phyloP scores from a whole-genome alignment of 2,797 vertebrate genomes.

The Sebastes variabilis region DNA sequence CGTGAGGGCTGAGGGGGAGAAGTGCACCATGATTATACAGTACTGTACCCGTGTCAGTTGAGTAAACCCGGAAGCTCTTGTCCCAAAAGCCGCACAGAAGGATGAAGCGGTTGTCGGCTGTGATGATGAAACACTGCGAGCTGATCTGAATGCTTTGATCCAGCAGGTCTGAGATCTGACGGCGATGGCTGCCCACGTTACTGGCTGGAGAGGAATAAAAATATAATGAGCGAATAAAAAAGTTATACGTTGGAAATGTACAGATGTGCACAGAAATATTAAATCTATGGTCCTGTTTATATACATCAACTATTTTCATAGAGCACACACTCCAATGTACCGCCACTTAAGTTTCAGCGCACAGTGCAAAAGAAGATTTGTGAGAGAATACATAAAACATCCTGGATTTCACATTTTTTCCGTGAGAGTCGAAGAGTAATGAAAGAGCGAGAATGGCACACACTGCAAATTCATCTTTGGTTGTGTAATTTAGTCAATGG shows the following conservation, averaged over 20 bases:
- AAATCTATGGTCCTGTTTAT: slow-evolving; percentile 11
- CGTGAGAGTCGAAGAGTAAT: slow-evolving; percentile 47
- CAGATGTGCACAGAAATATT: background rate
- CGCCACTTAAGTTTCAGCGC: slow-evolving; percentile 25
- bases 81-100: slow-evolving; percentile 99
- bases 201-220: slow-evolving; percentile 77
- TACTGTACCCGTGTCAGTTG: slow-evolving; percentile 92
- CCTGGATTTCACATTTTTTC: slow-evolving; percentile 57
- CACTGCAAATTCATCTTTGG: slow-evolving; percentile 44
- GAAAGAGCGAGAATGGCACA: slow-evolving; percentile 8
- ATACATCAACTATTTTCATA: slow-evolving; percentile 15
- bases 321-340: slow-evolving; percentile 12
- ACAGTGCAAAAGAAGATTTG: slow-evolving; percentile 55
- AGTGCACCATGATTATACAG: background rate
- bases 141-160: slow-evolving; percentile 98
- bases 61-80: slow-evolving; percentile 98
- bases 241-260: background rate
- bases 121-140: slow-evolving; percentile 95
- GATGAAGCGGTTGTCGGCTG: slow-evolving; percentile 94
- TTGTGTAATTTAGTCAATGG: slow-evolving; percentile 2
- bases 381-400: slow-evolving; percentile 66
- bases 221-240: background rate
- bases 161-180: slow-evolving; percentile 95
- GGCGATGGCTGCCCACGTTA: slow-evolving; percentile 89
- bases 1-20: too few species aligned